Evolutionary conservation across 2,888 invertebrate species (phyloP).

Genomic region (Nineta flava): DNA sequence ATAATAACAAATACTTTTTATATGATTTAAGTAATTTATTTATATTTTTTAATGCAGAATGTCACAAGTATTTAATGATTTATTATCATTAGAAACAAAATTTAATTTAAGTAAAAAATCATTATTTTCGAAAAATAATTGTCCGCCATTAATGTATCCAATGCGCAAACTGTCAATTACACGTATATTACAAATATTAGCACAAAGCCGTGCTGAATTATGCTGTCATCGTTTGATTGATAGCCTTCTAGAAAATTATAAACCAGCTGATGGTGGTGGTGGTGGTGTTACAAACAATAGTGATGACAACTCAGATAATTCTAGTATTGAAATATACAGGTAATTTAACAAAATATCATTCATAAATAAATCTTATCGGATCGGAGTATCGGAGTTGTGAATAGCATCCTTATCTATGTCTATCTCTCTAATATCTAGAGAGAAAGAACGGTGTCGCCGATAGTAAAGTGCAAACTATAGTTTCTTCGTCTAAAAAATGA

Average conservation of each 20-base stretch:
- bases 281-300: conserved; percentile 20
- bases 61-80: conserved; percentile 43
- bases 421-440: too few relatives aligned
- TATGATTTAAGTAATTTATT: too few relatives aligned
- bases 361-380: too few relatives aligned
- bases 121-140: conserved; percentile 37
- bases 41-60: conserved; percentile 28
- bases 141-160: conserved; percentile 52
- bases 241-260: conserved; percentile 48
- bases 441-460: too few relatives aligned
- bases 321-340: conserved; percentile 58
- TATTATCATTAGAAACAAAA: conserved; percentile 41
- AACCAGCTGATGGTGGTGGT: conserved; percentile 29
- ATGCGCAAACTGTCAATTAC: conserved; percentile 56
- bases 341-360: conserved; percentile 18
- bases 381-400: too few relatives aligned
- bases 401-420: too few relatives aligned
- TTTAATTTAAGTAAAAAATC: conserved; percentile 35
- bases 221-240: conserved; percentile 57
- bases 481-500: too few relatives aligned
- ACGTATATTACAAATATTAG: conserved; percentile 55
- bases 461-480: too few relatives aligned
- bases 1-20: too few relatives aligned
- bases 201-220: conserved; percentile 49
- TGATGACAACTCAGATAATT: conserved; percentile 38